Evolutionary conservation across 2,113 vertebrate genomes (phyloP).

Genomic region (Nycticryphes semicollaris): DNA sequence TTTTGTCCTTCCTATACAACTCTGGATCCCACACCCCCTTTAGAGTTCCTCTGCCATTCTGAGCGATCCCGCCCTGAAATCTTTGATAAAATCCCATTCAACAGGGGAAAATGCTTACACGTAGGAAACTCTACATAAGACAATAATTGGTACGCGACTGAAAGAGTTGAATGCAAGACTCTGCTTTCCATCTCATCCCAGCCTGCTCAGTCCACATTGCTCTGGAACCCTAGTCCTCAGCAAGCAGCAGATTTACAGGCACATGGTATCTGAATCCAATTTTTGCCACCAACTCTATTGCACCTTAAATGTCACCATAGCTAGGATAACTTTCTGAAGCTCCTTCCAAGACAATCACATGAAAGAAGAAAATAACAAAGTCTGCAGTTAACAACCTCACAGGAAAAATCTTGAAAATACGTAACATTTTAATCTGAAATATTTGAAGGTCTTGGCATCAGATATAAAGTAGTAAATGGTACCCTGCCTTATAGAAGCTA

Average conservation of each 20-base stretch:
- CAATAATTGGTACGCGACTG: not conserved
- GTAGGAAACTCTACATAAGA: not conserved
- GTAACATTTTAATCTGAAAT: not conserved
- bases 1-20: not conserved
- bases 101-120: fast-evolving
- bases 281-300: not conserved
- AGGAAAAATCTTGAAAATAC: not conserved
- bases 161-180: not conserved
- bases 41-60: not conserved
- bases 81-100: not conserved
- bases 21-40: not conserved
- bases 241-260: not conserved
- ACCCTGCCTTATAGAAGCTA: not conserved
- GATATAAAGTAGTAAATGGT: not conserved
- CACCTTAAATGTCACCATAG: not conserved
- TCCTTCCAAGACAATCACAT: not conserved
- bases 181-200: not conserved
- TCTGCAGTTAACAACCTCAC: not conserved
- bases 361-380: not conserved
- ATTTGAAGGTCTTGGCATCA: not conserved
- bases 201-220: not conserved
- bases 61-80: not conserved
- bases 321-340: not conserved
- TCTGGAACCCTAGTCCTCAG: not conserved
- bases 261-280: not conserved